Percentiles rank a stretch among this genome's conserved stretches.
Conservation (phyloP, 2,888 invertebrate species). For the Eurytoma californica region DNA sequence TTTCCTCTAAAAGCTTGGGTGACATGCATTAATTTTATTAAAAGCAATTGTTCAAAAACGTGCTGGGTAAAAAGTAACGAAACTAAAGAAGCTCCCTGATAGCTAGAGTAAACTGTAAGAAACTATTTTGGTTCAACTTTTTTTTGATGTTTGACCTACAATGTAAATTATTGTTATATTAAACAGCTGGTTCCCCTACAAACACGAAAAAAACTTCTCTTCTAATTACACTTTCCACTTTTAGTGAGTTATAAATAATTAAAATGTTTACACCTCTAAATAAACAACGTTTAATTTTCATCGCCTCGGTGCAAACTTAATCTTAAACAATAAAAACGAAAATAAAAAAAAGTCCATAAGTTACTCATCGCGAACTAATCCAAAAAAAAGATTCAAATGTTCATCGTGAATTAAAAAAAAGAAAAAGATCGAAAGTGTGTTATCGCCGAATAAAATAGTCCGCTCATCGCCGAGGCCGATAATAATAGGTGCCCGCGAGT, state of each 20-base stretch:
- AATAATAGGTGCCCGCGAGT: neutral
- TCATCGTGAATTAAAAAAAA: too few relatives aligned
- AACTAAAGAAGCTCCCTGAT: too few relatives aligned
- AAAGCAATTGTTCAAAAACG: too few relatives aligned
- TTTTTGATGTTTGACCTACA: neutral
- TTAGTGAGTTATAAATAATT: conserved; percentile 43
- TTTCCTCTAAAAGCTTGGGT: too few relatives aligned
- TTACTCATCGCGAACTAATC: too few relatives aligned
- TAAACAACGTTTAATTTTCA: conserved; percentile 3
- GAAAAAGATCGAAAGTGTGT: too few relatives aligned
- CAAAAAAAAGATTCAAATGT: too few relatives aligned
- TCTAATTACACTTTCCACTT: conserved; percentile 29
- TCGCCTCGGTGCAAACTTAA: neutral
- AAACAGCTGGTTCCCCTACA: conserved; percentile 4
- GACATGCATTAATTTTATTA: too few relatives aligned
- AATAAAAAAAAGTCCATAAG: too few relatives aligned
- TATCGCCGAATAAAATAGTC: neutral
- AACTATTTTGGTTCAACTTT: conserved; percentile 6
- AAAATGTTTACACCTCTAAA: conserved; percentile 40
- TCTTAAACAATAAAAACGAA: too few relatives aligned
- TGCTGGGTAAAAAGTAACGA: too few relatives aligned
- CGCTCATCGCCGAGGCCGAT: too few relatives aligned
- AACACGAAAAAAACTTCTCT: neutral
- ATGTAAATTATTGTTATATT: conserved; percentile 12
- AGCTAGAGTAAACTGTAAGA: neutral